phyloP scores from a whole-genome alignment of 2,113 vertebrate species.

The Rhinoptilus africanus region DNA sequence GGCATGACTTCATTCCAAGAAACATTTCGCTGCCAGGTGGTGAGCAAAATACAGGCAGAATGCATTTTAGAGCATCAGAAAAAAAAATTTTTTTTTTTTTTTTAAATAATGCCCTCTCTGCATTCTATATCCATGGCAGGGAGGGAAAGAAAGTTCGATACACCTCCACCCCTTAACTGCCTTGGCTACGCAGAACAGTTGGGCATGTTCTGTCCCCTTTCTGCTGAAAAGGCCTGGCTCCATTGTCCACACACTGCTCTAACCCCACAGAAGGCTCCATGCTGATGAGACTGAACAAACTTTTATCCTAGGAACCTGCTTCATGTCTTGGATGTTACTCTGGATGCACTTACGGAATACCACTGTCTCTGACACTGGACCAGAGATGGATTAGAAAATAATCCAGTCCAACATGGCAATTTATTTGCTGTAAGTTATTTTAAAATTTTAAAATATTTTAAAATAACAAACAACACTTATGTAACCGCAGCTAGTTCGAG shows the following conservation, averaged over 20 bases:
- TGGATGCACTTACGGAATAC: not conserved
- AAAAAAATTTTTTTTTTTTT: too few relatives aligned
- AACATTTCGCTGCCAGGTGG: not conserved
- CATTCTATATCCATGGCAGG: not conserved
- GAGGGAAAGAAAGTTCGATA: not conserved
- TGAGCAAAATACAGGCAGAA: not conserved
- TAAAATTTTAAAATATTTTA: constrained; percentile 21
- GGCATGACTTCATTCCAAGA: not conserved
- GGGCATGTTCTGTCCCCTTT: not conserved
- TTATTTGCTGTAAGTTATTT: not conserved
- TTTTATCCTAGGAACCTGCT: not conserved
- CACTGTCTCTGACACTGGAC: not conserved
- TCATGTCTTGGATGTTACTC: not conserved
- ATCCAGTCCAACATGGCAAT: not conserved
- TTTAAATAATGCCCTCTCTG: not conserved
- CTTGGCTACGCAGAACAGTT: fast-evolving
- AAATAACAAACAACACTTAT: constrained; percentile 10
- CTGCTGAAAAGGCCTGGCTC: not conserved
- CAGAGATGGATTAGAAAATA: not conserved
- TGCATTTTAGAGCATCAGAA: not conserved
- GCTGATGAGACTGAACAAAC: not conserved
- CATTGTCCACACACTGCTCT: not conserved
- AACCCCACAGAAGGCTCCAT: not conserved
- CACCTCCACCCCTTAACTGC: not conserved
- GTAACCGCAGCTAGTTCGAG: not conserved